Conservation (phyloP, 2,113 vertebrate genomes). For the Acanthisitta chloris region DNA sequence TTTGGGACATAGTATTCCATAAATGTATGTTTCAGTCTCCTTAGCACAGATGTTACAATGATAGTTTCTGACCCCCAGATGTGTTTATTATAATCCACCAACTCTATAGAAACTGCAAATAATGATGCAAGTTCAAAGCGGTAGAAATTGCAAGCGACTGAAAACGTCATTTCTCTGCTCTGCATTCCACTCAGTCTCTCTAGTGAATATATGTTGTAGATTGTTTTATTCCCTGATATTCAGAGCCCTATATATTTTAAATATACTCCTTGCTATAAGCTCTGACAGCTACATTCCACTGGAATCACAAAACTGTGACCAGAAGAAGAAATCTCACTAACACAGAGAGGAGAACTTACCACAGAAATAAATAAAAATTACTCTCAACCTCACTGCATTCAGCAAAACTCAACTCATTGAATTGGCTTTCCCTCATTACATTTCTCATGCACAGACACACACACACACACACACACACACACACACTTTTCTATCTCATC, state of each 20-base stretch:
- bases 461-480: neutral
- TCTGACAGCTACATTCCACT: constrained; percentile 59
- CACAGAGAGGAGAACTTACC: constrained; percentile 23
- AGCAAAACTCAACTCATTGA: neutral
- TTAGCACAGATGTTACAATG: neutral
- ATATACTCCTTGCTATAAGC: constrained; percentile 49
- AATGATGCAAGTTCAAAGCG: constrained; percentile 6
- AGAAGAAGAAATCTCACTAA: constrained; percentile 41
- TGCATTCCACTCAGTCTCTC: constrained; percentile 19
- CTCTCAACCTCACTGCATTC: neutral
- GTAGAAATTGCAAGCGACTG: neutral
- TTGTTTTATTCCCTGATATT: constrained; percentile 49
- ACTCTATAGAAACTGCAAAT: neutral
- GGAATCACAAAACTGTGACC: constrained; percentile 52
- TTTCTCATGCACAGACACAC: neutral
- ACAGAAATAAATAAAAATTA: constrained; percentile 52
- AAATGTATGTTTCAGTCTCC: neutral
- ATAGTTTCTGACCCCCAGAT: neutral
- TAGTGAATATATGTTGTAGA: constrained; percentile 16
- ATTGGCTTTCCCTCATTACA: neutral
- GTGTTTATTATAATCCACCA: constrained; percentile 14
- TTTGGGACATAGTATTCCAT: neutral
- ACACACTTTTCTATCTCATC: neutral
- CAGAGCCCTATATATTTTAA: constrained; percentile 38
- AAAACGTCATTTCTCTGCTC: neutral